Base-by-base conservation (phyloP, 2,888 invertebrate species). In the Petrolisthes manimaculis region DNA sequence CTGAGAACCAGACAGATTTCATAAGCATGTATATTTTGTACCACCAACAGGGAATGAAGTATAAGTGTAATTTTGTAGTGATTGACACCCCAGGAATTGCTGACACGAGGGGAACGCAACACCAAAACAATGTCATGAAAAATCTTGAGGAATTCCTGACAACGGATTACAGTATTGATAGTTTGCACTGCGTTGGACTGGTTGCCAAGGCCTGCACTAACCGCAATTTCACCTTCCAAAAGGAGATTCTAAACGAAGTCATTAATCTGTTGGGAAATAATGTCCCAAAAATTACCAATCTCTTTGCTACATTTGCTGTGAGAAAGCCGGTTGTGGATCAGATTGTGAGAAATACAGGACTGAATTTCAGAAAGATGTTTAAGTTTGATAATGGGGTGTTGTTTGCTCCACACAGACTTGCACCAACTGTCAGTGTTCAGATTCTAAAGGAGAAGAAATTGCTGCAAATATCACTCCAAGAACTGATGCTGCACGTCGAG, bases 1-100 rank as follows among this genome's bases (percentile, higher is more conserved):
- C 88, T 24, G 88, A 88, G n/a, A 88, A 84, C 71, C 88, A 88
- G 74, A 88, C 88, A 84, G 88, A 88, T 61, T 84, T 21, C n/a
- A 84, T 88, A 12, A 88, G 84, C 61, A 80, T 71, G 6, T 88
- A 88, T 74, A n/a, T 80, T n/a, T n/a, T 88, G 14, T 80, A 88
- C 37, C 84, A 88, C 56, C 78, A 84, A 21, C 74, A 84, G 12
- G 88, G 84, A 61, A 84, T 88, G 88, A n/a, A 53, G 18, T n/a
- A 54, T 71, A 18, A 74, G 3, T 84, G n/a, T 53, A 88, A 84
- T 21, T 78, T 84, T 18, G 79, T 84, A 37, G 53, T 88, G 9
- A 84, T 88, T 54, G 88, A 88, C 24, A 88, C 88, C 5, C 88
- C 88, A 24, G 88, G 88, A 55, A 53, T 88, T 24, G 88, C 83